Evolutionary conservation across 2,113 vertebrate genomes (phyloP), one percentile per base, ranked within the genome.

Genomic region (Corythoichthys intestinalis): DNA sequence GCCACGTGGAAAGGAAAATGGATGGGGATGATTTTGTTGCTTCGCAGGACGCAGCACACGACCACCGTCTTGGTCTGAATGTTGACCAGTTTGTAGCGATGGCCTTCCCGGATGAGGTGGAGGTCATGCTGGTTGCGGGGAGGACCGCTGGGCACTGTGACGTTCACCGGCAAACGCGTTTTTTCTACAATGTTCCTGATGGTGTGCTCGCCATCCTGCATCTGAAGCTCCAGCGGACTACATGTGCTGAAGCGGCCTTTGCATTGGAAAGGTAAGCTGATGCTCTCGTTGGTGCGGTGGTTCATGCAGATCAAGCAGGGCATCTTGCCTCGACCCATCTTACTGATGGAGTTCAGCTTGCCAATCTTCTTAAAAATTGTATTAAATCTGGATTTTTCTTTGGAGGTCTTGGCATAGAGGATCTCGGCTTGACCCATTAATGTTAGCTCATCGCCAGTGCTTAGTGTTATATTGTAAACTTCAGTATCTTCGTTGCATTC

Each of bases 261-360:
- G 81, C 97, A 99, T 82, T 98, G 96, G 87, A 99, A 99, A 0
- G 97, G 97, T 62, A 99, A 94, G 88, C 97, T 99, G 82, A 98
- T 94, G 88, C 97, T 99, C 86, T 99, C 97, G 0, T 99, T 99
- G 89, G 97, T 99, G 87, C 97, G 93, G 85, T 99, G 97, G 80
- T 99, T 99, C 97, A 99, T 99, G 88, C 97, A 99, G 70, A 99
- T 99, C 69, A 99, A 92, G 75, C 97, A 99, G 0, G 97, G 97
- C 97, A 99, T 99, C 90, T 99, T 99, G 66, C 97, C 93, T 46
- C 95, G 94, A 1, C 96, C 95, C 0, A 98, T 90, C 79, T 94
- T 96, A 82, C 94, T 93, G 81, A 98, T 96, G 14, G 97, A 98
- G 81, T 99, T 97, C 1, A 99, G 93, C 73, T 98, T 98, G 53